Evolutionary conservation across 37 sponge, comb jelly and placozoan species (phyloP).

Genomic region (Chondrilla cf. caribensis): DNA sequence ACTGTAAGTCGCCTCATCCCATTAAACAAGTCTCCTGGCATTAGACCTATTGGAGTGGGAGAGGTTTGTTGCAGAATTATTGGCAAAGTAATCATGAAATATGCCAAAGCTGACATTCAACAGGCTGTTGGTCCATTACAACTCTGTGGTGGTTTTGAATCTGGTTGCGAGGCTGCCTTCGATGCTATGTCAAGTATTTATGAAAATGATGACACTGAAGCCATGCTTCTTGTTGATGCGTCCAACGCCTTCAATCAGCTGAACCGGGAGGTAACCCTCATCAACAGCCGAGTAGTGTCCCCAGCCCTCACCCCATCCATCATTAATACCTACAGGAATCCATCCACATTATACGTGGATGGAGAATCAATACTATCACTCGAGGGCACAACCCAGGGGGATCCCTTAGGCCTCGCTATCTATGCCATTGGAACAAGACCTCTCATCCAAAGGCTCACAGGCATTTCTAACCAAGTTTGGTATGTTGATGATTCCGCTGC

Average conservation of each 20-base stretch:
- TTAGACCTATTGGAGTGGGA: not conserved
- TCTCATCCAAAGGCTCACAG: too few relatives aligned
- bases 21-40: constrained; percentile 3
- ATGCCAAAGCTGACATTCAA: not conserved
- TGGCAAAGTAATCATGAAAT: constrained; percentile 17
- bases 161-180: constrained; percentile 4
- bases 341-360: too few relatives aligned
- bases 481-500: too few relatives aligned
- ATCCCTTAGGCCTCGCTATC: too few relatives aligned
- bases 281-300: not conserved
- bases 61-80: not conserved
- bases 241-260: not conserved
- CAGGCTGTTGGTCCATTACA: constrained; percentile 6
- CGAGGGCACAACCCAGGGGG: too few relatives aligned
- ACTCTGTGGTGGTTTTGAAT: constrained; percentile 8
- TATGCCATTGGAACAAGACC: too few relatives aligned
- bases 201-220: constrained; percentile 10
- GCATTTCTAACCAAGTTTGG: too few relatives aligned
- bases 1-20: constrained; percentile 7
- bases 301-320: constrained; percentile 5
- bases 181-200: not conserved
- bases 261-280: not conserved
- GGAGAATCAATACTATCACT: too few relatives aligned
- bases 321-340: constrained; percentile 17
- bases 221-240: constrained; percentile 15